phyloP scores from a whole-genome alignment of 2,113 vertebrate species.

The Tinamus guttatus region DNA sequence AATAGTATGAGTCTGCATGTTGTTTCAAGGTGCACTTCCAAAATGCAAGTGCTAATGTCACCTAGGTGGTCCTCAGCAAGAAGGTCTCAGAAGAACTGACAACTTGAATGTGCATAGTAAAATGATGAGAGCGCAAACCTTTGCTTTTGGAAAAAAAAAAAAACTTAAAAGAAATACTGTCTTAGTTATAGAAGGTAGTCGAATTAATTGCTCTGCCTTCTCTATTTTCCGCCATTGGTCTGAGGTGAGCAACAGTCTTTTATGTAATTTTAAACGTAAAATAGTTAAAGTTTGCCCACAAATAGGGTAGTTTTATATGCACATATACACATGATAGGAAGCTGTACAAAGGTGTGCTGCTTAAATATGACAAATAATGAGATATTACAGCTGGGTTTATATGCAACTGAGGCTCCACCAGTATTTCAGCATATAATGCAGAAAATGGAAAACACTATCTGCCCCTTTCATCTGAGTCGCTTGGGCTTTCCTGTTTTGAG shows the following conservation, averaged over 20 bases:
- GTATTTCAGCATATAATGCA: neutral
- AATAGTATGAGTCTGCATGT: neutral
- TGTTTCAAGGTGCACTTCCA: neutral
- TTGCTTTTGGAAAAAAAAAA: neutral
- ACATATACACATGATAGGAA: neutral
- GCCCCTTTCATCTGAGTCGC: neutral
- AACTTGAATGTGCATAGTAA: neutral
- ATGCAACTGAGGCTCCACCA: neutral
- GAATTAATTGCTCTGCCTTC: neutral
- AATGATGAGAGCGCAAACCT: rapidly evolving
- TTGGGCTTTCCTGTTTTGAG: neutral
- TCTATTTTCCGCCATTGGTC: neutral
- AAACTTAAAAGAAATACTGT: neutral
- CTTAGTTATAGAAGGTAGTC: neutral
- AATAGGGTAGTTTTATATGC: neutral
- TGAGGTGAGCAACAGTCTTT: neutral
- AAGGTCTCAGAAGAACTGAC: neutral
- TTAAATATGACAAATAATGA: neutral
- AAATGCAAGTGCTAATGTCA: neutral
- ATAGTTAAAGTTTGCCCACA: neutral
- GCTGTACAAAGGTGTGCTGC: rapidly evolving
- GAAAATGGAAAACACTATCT: neutral
- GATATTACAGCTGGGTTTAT: neutral
- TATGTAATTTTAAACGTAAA: neutral
- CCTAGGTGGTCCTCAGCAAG: neutral